Base-by-base conservation (phyloP, 2,888 invertebrate species). In the Drosophila percnosoma region DNA sequence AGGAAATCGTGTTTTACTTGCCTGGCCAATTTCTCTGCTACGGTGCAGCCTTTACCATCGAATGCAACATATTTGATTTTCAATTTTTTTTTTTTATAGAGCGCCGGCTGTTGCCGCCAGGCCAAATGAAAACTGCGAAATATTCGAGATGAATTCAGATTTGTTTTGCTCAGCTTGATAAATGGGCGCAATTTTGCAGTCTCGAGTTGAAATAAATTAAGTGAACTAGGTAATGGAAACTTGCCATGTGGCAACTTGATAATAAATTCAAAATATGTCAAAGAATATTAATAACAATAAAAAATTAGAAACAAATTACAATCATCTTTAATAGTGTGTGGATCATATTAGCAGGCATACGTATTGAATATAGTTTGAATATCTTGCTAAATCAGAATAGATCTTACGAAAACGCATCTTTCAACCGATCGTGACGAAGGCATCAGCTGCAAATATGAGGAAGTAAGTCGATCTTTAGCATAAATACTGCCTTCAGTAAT, bases 51-150 rank as follows among this genome's bases (percentile, higher is more conserved):
- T 64, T 61, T 60, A 61, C 79, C 62, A 60, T 60, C 57, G 62
- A 63, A 63, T 68, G 60, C 62, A 83, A 77, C 84, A 72, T 80
- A 87, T 89, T 83, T 75, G 77, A 68, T 61, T 69, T 82, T 81
- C 68, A 68, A 87, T 87, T 63, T 69, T 53, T 45, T 53, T 36
- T 53, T 53, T 27, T n/a, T 4, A 60, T 60, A 48, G 21, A 45
- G 24, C 36, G 21, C 15, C 42, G 21, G 18, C 48, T 49, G 38
- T 45, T 59, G 52, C 59, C 40, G 27, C 55, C 27, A 3, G 48
- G 10, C 21, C 31, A 29, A 34, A 42, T 52, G 33, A 24, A 8
- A 49, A 36, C 55, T 49, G 70, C 15, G 29, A 60, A 60, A 36
- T 51, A 27, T 59, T 55, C 24, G 29, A 55, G 75, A 53, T 45